Evolutionary conservation across 2,113 vertebrate species (phyloP), one percentile per base, ranked within the genome.

Genomic region (Prolemur simus): DNA sequence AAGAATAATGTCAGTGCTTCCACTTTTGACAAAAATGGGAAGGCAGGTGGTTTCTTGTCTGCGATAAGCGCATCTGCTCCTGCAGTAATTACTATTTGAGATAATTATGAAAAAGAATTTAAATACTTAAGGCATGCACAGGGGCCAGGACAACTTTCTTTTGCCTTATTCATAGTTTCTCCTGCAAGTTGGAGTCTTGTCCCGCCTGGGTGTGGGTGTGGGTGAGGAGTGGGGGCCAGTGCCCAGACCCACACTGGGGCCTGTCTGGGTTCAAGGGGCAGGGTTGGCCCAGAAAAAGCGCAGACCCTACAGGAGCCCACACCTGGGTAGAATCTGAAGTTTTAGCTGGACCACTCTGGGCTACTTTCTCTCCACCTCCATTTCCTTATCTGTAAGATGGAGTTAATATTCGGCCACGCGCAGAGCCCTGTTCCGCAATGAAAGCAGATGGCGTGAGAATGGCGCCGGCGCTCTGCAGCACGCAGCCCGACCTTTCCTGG

Each of bases 21-120:
- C 95, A 64, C 95, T 97, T 98, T 98, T 97, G 95, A 97, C 95
- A 97, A 90, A 90, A 97, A 97, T 82, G 96, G 97, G 96, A 80
- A 98, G 99, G 98, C 98, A 98, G 98, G 98, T 98, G 98, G 95
- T 96, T 98, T 99, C 98, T 98, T 98, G 98, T 98, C 97, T 84
- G 96, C 91, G 98, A 98, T 98, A 98, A 98, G 98, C 85, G 63
- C 98, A 98, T 98, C 98, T 98, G 95, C 97, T 97, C 96, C 97
- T 91, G 97, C 96, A 97, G 93, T 99, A 99, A 99, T 99, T 98
- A 97, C 98, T 98, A 96, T 98, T 98, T 98, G 99, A 98, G 98
- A 98, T 98, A 98, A 98, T 99, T 98, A 98, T 98, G 98, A 98
- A 98, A 98, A 98, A 98, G 98, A 99, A 99, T 99, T 98, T 98